phyloP scores from a whole-genome alignment of 2,888 invertebrate species.

The Agonopterix subpropinquella region DNA sequence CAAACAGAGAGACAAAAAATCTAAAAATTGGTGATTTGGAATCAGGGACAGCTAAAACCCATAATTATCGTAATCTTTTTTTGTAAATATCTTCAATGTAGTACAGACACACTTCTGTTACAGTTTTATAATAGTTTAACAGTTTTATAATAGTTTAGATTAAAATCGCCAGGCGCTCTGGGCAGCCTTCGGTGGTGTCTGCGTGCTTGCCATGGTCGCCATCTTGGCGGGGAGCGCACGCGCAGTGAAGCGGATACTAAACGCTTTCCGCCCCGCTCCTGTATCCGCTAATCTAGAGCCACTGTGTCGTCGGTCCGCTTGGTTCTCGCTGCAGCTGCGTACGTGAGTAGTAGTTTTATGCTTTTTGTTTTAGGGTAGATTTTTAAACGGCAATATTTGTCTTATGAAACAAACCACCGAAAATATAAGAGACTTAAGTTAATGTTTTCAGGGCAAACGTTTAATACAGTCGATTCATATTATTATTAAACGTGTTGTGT shows the following conservation, averaged over 20 bases:
- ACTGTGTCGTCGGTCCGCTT: slow-evolving; percentile 40
- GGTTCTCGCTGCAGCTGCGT: slow-evolving; percentile 46
- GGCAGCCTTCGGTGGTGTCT: slow-evolving; percentile 44
- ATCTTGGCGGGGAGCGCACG: slow-evolving; percentile 42
- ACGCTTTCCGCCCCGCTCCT: slow-evolving; percentile 46
- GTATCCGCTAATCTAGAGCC: slow-evolving; percentile 44
- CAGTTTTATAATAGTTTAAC: no score
- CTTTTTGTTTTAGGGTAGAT: slow-evolving; percentile 6
- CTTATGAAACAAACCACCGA: no score
- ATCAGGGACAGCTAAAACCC: no score
- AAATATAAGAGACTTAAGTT: no score
- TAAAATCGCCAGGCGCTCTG: slow-evolving; percentile 39
- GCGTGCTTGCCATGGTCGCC: slow-evolving; percentile 36
- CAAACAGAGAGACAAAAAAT: no score
- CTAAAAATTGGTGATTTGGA: no score
- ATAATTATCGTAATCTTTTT: no score
- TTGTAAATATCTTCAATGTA: no score
- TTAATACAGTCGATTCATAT: no score
- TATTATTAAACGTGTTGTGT: no score
- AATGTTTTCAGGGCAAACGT: no score
- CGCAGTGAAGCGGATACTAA: slow-evolving; percentile 44
- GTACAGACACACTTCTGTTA: no score
- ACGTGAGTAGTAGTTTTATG: slow-evolving; percentile 41
- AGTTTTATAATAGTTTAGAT: not conserved
- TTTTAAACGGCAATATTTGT: not conserved